Evolutionary conservation across 2,113 vertebrate genomes (phyloP).

Genomic region (Triplophysa siluroides): DNA sequence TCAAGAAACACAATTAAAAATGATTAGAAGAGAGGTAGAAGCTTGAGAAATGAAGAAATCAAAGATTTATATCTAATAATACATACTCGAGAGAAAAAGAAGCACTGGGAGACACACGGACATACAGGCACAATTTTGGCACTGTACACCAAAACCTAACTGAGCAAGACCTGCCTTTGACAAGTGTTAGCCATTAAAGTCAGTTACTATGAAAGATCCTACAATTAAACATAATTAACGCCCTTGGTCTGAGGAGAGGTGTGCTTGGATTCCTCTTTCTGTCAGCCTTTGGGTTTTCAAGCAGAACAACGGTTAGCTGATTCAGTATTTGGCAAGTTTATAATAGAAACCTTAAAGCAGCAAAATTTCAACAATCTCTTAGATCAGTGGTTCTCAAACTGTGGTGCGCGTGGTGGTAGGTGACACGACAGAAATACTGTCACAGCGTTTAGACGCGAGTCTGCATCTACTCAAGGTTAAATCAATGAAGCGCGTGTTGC

Average conservation of each 20-base stretch:
- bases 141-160: slow-evolving; percentile 9
- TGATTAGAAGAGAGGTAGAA: neutral
- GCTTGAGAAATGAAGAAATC: neutral
- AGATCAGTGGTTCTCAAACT: neutral
- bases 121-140: neutral
- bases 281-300: slow-evolving; percentile 24
- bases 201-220: slow-evolving; percentile 41
- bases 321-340: slow-evolving; percentile 20
- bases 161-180: slow-evolving; percentile 9
- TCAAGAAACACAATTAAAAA: neutral
- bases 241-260: slow-evolving; percentile 2
- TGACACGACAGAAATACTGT: too few species aligned
- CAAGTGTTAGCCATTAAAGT: slow-evolving; percentile 48
- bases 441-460: too few species aligned
- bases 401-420: too few species aligned
- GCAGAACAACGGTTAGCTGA: slow-evolving; percentile 3
- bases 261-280: neutral
- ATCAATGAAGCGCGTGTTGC: too few species aligned
- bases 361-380: slow-evolving; percentile 23
- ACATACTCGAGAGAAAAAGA: neutral
- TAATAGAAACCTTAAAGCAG: slow-evolving; percentile 16
- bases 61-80: neutral
- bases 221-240: slow-evolving; percentile 51
- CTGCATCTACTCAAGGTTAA: too few species aligned
- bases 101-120: neutral